Evolutionary conservation across 2,113 vertebrate species (phyloP), one percentile per base, ranked within the genome.

Genomic region (Tachycineta bicolor): DNA sequence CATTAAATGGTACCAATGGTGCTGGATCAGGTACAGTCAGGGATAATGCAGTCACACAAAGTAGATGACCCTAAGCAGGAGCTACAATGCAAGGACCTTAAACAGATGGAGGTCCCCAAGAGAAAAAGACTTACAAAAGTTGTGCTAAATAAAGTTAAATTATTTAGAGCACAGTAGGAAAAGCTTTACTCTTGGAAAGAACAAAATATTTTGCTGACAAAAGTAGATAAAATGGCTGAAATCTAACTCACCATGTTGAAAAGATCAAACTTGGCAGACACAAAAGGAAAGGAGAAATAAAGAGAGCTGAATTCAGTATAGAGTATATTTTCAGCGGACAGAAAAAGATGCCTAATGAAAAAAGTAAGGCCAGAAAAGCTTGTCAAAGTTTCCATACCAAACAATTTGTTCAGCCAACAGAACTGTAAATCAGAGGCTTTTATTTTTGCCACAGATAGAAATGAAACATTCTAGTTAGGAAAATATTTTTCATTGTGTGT

Each of bases 401-500:
- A 95, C 86, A 93, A 60, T 94, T 95, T 94, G 69, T 92, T 91
- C 92, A 96, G 93, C 89, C 90, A 97, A 62, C 63, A 91, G 83
- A 96, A 91, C 56, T 86, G 63, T 93, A 94, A 92, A 86, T 93
- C 93, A 94, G 90, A 88, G 39, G 63, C 68, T 76, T 96, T 95
- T 94, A 70, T 83, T 96, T 97, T 93, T 96, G 96, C 90, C 86
- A 90, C 18, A 88, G 63, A 94, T 64, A 79, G 73, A 97, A 91
- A 96, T 90, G 79, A 95, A 94, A 80, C 41, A n/a, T 96, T 91
- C 23, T 69, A 86, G 87, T 86, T 59, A 90, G 82, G 92, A 96
- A 96, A 97, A 88, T 62, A 89, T 90, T 87, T 93, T 93, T 93
- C 92, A 90, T 82, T 81, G 53, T 85, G 62, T 70, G 43, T 71